Base-by-base conservation (phyloP, 2,797 vertebrate genomes). In the Alca torda region DNA sequence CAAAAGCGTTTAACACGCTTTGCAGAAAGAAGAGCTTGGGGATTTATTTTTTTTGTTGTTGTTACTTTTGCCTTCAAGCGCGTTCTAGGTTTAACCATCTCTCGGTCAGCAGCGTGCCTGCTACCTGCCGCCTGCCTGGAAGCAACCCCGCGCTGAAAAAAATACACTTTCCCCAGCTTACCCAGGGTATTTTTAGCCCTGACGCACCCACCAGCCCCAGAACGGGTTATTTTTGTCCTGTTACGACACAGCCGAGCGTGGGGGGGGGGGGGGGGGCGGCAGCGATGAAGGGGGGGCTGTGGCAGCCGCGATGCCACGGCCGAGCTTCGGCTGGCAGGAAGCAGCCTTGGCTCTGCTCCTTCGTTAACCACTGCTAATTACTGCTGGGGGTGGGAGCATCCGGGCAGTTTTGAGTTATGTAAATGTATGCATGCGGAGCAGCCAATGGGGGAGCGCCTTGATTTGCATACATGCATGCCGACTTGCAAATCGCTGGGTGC, bases 151-250 rank as follows among this genome's bases (percentile, higher is more conserved):
- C 9, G 20, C 23, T 2, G 18, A 45, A 6, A 84, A 87, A 86
- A 87, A 86, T 4, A 1, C 64, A 2, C 45, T 89, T 78, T 70
- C 84, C 46, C 80, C 64, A 26, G 50, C 24, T 72, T 46, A 13
- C 20, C 87, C 13, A 0, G 10, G 84, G 43, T 84, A 54, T 94
- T 96, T 96, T 94, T 83, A 95, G 89, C 67, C 76, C 80, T 95
- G 96, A 74, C 39, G 92, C 90, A 88, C 79, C 88, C 65, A 31
- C 65, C 79, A 74, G 86, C 93, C 94, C 88, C 92, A 54, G 45
- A 80, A 45, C 8, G 6, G 31, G 73, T 91, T 90, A 82, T 80
- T 97, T 96, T 95, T 80, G 23, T 85, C 23, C 39, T 37, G 13
- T 70, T 46, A 59, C 37, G 95, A 89, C 93, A 77, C 61, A 8